Evolutionary conservation across 2,113 vertebrate genomes (phyloP), one percentile per base, ranked within the genome.

Genomic region (Lepisosteus osseus): DNA sequence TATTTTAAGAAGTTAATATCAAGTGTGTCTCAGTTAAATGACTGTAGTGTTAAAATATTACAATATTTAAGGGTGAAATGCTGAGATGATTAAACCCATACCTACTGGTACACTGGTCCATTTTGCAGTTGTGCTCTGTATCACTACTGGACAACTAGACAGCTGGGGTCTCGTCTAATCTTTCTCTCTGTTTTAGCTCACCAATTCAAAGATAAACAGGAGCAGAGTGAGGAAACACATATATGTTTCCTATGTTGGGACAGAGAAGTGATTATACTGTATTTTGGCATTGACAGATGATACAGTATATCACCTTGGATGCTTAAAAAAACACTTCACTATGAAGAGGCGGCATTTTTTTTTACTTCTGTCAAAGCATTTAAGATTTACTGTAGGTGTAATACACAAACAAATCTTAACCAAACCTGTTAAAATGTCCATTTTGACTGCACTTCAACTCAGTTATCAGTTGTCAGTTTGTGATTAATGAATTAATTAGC

Each of bases 201-300:
- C 84, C 84, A 54, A 41, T 59, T 13, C 61, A 2, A 42, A 40
- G 70, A 86, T 84, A 82, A 69, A 76, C 65, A 72, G 72, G 77
- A 40, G 9, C 62, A 44, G 65, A 68, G 75, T 47, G 71, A 55
- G 68, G 44, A 62, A 67, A 42, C 67, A 17, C 40, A 54, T n/a
- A 61, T 54, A 4, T 43, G 41, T 14, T 59, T 65, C 61, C 67
- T 70, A 65, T 55, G 72, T 13, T 15, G 67, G 73, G 80, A 85
- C 79, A 79, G 79, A 80, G 80, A 84, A 82, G 73, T 81, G 83
- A 83, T 85, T 85, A 82, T 79, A 74, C 65, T 55, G 68, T 76
- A 80, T 84, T 84, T 77, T 83, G 56, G 83, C 83, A 88, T 81
- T 91, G 90, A 92, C 89, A 72, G 87, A 90, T 87, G 87, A 80